A percentile compares a stretch with the other conserved stretches of the same genome.
Conservation (phyloP, 1,140 invertebrate species). For the Mya arenaria region DNA sequence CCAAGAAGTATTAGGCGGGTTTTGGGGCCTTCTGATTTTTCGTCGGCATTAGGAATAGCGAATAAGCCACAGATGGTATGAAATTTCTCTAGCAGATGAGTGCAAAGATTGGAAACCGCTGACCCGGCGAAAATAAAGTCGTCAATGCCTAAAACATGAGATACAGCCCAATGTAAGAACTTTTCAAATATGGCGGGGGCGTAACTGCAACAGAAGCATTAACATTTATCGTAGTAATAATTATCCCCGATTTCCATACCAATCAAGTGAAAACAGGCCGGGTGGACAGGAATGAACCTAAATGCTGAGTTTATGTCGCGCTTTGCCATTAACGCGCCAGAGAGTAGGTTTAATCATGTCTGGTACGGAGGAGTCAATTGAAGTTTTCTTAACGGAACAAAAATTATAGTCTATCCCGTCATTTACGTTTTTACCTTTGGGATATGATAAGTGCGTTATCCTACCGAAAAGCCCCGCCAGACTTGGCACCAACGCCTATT, state of each 20-base stretch:
- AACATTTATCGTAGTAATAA: conserved; percentile 27
- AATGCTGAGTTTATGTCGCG: conserved; percentile 48
- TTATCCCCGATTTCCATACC: background rate
- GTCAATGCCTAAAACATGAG: background rate
- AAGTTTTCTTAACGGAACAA: background rate
- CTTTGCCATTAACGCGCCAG: conserved; percentile 10
- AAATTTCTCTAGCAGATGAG: background rate
- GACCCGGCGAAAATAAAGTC: conserved; percentile 44
- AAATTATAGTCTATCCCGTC: background rate
- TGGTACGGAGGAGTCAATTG: conserved; percentile 1
- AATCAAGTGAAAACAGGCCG: conserved; percentile 36
- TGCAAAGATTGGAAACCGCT: background rate
- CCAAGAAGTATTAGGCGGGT: background rate
- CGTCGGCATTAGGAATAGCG: background rate
- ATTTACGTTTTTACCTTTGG: conserved; percentile 6
- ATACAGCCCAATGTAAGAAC: conserved; percentile 12
- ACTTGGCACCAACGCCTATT: conserved; percentile 36
- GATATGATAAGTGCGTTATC: conserved; percentile 22
- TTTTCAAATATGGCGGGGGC: conserved; percentile 44
- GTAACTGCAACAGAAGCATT: conserved; percentile 35
- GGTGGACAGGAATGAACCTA: conserved; percentile 25
- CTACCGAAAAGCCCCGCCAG: background rate
- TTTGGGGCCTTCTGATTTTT: background rate
- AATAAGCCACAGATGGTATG: background rate
- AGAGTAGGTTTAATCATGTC: conserved; percentile 19